These are phyloP conservation scores for Brachionichthys hirsutus DNA, from an alignment of 2,113 vertebrate genomes.

Conservation along the genomic window DNA sequence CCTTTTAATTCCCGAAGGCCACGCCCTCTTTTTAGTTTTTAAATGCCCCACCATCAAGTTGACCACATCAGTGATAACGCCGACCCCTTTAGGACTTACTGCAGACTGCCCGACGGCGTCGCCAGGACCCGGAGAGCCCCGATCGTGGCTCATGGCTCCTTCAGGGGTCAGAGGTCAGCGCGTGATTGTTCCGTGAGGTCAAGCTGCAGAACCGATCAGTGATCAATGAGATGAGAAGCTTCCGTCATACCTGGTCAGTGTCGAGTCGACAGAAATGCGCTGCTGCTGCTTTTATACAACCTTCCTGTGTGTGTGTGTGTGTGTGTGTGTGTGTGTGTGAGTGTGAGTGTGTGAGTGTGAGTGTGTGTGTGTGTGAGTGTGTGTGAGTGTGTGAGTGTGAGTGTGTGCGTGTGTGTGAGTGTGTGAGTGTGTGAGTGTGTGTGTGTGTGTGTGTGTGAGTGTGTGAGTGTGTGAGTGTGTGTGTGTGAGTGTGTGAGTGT, in stretches of 20 bases:
- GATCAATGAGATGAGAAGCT: too few species aligned
- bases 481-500: slow-evolving; percentile 10
- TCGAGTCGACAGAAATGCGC: slow-evolving; percentile 1
- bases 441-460: too few species aligned
- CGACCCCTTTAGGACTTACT: slow-evolving; percentile 36
- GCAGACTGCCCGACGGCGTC: background rate
- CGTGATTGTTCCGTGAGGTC: slow-evolving; percentile 8
- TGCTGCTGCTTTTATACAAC: slow-evolving; percentile 43
- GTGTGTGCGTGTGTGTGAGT: slow-evolving; percentile 4
- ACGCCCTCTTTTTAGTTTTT: too few species aligned
- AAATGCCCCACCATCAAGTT: background rate
- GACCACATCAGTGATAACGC: too few species aligned
- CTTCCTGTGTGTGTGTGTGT: background rate
- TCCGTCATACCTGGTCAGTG: slow-evolving; percentile 22
- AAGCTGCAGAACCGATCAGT: slow-evolving; percentile 5
- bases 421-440: background rate
- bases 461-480: slow-evolving; percentile 3
- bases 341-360: too few species aligned
- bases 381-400: slow-evolving; percentile 6
- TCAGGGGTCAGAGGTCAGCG: slow-evolving; percentile 26
- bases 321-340: slow-evolving; percentile 9
- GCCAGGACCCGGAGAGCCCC: background rate
- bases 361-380: background rate
- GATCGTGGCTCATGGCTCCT: slow-evolving; percentile 37
- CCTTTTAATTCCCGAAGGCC: background rate